Conservation (phyloP, 2,113 vertebrate species). For the Asarcornis scutulata region DNA sequence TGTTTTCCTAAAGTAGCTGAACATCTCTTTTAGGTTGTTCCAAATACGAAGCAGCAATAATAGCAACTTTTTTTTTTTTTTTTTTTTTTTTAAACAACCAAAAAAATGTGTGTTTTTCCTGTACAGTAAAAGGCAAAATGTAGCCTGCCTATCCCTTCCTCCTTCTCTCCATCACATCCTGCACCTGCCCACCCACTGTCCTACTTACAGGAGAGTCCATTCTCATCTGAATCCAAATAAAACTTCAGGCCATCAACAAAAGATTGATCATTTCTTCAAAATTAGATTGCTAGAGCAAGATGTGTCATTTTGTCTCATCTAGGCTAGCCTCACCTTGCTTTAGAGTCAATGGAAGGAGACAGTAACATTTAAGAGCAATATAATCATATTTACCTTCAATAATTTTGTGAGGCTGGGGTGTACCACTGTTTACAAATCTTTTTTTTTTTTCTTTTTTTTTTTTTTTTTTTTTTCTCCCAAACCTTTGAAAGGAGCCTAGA, state of each 20-base stretch:
- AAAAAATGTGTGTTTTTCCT: not conserved
- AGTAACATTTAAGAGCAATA: not conserved
- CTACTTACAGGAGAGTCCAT: not conserved
- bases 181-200: no score
- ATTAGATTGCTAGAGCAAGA: not conserved
- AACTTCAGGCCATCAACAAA: not conserved
- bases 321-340: not conserved
- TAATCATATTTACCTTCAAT: not conserved
- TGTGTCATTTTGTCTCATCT: not conserved
- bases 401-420: not conserved
- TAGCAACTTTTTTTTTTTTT: not conserved
- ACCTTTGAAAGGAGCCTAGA: not conserved
- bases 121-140: not conserved
- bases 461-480: not conserved
- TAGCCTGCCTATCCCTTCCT: not conserved
- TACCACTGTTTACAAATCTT: fast-evolving
- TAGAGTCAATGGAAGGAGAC: not conserved
- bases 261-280: not conserved
- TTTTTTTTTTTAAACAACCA: not conserved
- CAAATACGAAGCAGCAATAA: not conserved
- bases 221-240: not conserved
- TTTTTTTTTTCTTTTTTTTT: not conserved
- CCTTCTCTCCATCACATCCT: no score
- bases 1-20: not conserved
- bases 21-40: not conserved